A percentile compares a stretch with the other conserved stretches of the same genome.
These are phyloP conservation scores for Rugalucina vietnamica DNA, from an alignment of 2,888 invertebrate genomes.

Conservation along the genomic window DNA sequence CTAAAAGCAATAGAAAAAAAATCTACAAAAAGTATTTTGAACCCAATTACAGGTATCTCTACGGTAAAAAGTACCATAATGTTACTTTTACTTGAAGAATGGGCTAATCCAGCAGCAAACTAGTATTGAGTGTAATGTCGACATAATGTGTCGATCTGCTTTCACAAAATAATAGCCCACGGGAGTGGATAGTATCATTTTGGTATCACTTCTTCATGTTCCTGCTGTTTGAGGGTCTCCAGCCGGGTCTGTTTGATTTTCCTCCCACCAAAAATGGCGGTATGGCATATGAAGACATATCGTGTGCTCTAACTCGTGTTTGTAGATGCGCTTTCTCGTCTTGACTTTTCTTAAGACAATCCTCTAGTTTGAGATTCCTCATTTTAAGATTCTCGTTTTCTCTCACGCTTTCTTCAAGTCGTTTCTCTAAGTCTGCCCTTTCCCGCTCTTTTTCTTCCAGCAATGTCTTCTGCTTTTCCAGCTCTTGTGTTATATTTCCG, in stretches of 20 bases:
- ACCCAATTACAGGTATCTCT: too few relatives aligned
- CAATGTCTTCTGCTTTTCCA: slow-evolving; percentile 50
- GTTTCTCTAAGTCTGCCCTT: slow-evolving; percentile 47
- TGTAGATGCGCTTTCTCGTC: slow-evolving; percentile 56
- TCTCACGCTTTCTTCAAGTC: slow-evolving; percentile 47
- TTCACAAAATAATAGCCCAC: too few relatives aligned
- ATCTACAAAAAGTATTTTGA: too few relatives aligned
- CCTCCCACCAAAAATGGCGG: slow-evolving; percentile 56
- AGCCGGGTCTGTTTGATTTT: slow-evolving; percentile 32
- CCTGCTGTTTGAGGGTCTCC: neutral
- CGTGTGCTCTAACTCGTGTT: slow-evolving; percentile 47
- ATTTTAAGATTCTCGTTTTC: slow-evolving; percentile 57
- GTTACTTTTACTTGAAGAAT: too few relatives aligned
- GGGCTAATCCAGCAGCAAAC: too few relatives aligned
- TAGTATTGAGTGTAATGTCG: too few relatives aligned
- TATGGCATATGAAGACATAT: slow-evolving; percentile 51
- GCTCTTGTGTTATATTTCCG: slow-evolving; percentile 36
- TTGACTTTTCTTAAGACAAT: slow-evolving; percentile 50
- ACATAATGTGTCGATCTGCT: too few relatives aligned
- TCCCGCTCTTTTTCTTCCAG: slow-evolving; percentile 52
- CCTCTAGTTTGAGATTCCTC: slow-evolving; percentile 43
- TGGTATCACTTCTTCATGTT: neutral
- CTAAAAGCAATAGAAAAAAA: too few relatives aligned
- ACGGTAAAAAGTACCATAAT: too few relatives aligned
- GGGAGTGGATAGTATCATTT: too few relatives aligned